Conservation (phyloP, 1,140 invertebrate species). For the Mamestra configurata region DNA sequence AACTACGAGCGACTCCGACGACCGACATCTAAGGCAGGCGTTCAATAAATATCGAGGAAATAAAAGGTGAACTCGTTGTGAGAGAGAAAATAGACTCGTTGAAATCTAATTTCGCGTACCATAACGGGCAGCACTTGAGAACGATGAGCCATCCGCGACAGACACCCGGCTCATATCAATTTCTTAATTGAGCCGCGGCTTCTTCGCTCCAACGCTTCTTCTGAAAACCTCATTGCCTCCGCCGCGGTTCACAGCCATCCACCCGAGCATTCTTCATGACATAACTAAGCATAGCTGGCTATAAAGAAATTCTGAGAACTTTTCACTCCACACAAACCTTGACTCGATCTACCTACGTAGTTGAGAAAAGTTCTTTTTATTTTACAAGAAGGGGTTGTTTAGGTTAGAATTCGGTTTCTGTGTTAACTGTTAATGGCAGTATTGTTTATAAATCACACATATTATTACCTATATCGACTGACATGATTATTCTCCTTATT, state of each 20-base stretch:
- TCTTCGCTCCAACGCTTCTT: conserved; percentile 66
- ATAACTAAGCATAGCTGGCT: conserved; percentile 47
- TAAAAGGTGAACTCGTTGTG: conserved; percentile 71
- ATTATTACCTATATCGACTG: no score
- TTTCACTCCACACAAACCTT: conserved; percentile 38
- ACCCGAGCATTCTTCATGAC: conserved; percentile 53
- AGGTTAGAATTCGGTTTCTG: no score
- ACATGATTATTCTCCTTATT: no score
- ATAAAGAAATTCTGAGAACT: conserved; percentile 43
- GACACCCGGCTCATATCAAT: conserved; percentile 84
- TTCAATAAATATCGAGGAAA: conserved; percentile 68
- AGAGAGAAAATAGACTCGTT: conserved; percentile 85
- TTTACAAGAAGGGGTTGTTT: background rate
- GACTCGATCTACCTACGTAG: background rate
- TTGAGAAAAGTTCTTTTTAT: conserved; percentile 1
- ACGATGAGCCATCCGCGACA: conserved; percentile 85
- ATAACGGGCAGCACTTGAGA: conserved; percentile 82
- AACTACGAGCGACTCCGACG: background rate
- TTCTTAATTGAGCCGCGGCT: conserved; percentile 82
- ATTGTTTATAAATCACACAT: no score
- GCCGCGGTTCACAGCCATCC: conserved; percentile 34
- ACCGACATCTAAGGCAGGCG: conserved; percentile 43
- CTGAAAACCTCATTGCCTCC: conserved; percentile 62
- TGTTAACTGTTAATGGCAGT: background rate
- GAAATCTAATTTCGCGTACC: conserved; percentile 88